These are phyloP conservation scores for Psittacula cyanocephala DNA, from an alignment of 2,113 vertebrate genomes.

Conservation along the genomic window DNA sequence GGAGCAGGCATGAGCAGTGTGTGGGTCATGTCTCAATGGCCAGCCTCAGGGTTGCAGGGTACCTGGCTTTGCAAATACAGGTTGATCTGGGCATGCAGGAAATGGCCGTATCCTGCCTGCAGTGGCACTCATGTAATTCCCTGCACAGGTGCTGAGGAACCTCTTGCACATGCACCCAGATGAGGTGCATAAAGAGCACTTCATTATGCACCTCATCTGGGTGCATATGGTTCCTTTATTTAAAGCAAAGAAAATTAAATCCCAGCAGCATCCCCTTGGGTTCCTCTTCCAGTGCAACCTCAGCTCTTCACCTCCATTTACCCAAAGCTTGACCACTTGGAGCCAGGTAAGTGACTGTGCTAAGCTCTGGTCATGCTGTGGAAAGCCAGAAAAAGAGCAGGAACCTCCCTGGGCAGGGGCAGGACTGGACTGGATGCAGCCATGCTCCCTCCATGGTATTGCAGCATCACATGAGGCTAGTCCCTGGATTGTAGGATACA, in stretches of 20 bases:
- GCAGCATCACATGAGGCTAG: background rate
- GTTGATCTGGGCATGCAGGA: background rate
- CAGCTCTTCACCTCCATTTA: background rate
- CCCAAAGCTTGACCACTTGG: background rate
- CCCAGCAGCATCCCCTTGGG: background rate
- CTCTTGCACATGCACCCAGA: background rate
- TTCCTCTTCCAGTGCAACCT: background rate
- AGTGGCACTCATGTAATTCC: background rate
- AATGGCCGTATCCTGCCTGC: background rate
- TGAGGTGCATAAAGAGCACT: background rate
- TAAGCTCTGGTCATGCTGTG: fast-evolving
- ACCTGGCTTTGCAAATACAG: background rate
- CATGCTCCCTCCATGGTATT: fast-evolving
- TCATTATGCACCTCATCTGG: background rate
- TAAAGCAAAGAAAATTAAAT: background rate
- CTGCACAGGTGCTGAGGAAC: background rate
- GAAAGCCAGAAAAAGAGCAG: background rate
- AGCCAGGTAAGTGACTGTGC: background rate
- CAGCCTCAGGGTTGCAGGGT: fast-evolving
- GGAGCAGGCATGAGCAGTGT: fast-evolving
- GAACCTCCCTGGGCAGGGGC: background rate
- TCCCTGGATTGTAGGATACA: background rate
- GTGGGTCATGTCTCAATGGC: background rate
- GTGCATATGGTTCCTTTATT: background rate
- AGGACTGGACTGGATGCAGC: background rate